phyloP scores from a whole-genome alignment of 2,113 vertebrate species.

The Nansenia antarctica region DNA sequence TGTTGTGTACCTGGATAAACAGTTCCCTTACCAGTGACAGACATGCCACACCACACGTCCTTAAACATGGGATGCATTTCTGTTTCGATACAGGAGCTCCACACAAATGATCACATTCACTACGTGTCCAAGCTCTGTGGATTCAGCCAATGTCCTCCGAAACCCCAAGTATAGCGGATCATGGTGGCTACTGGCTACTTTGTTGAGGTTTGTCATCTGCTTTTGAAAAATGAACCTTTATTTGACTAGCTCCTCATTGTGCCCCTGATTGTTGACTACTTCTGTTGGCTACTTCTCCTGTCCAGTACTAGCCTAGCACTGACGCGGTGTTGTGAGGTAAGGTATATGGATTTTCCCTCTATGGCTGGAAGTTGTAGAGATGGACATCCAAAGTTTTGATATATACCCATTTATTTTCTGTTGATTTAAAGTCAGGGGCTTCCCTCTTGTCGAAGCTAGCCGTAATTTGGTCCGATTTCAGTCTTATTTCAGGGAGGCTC shows the following conservation, averaged over 20 bases:
- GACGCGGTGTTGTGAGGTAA: conserved; percentile 20
- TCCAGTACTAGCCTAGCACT: neutral
- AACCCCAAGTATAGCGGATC: conserved; percentile 21
- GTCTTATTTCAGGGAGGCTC: conserved; percentile 2
- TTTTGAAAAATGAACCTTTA: conserved; percentile 26
- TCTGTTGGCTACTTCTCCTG: conserved; percentile 11
- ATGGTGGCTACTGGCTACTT: conserved; percentile 23
- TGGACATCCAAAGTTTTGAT: conserved; percentile 1
- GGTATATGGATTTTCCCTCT: conserved; percentile 21
- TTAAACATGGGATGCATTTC: conserved; percentile 29
- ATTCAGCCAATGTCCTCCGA: conserved; percentile 26
- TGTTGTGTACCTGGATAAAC: neutral
- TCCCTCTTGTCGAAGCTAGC: conserved; percentile 6
- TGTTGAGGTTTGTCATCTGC: conserved; percentile 31
- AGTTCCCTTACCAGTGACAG: neutral
- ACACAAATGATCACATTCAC: conserved; percentile 33
- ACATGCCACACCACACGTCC: conserved; percentile 12
- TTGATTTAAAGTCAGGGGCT: conserved; percentile 16
- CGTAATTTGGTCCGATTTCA: conserved; percentile 21
- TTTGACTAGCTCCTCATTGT: conserved; percentile 13
- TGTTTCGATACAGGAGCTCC: conserved; percentile 31
- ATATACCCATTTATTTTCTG: conserved; percentile 21
- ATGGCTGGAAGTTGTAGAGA: conserved; percentile 5
- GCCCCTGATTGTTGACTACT: conserved; percentile 14
- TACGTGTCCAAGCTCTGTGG: conserved; percentile 34